These are phyloP conservation scores for Solea solea DNA, from an alignment of 2,113 vertebrate species.

Conservation along the genomic window DNA sequence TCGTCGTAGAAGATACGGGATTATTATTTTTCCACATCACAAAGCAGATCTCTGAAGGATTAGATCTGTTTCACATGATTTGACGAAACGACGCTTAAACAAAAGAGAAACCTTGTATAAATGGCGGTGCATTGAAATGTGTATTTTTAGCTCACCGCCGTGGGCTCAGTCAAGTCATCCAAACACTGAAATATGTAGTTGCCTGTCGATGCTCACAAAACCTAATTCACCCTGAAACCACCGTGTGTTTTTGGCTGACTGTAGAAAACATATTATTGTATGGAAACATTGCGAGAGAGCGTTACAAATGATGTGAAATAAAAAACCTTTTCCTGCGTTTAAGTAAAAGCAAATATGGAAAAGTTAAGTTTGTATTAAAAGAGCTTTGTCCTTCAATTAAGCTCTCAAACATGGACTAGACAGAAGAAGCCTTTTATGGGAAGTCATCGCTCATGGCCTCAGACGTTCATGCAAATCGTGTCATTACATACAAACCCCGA, in stretches of 20 bases:
- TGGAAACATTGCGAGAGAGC: constrained; percentile 41
- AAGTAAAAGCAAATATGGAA: constrained; percentile 6
- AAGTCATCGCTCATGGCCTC: constrained; percentile 19
- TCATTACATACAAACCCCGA: constrained; percentile 43
- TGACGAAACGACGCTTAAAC: constrained; percentile 4
- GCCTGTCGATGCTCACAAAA: constrained; percentile 43
- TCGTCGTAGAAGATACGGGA: constrained; percentile 38
- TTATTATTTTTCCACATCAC: constrained; percentile 36
- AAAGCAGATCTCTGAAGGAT: constrained; percentile 28
- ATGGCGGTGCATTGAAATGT: constrained; percentile 26
- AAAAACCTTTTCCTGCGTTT: constrained; percentile 14
- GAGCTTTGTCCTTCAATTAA: neutral
- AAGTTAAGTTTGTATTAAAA: neutral
- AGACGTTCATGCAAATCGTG: constrained; percentile 25
- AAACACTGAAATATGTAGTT: constrained; percentile 57
- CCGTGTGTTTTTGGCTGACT: constrained; percentile 33
- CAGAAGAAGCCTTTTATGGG: neutral
- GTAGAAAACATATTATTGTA: constrained; percentile 30
- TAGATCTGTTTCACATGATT: constrained; percentile 29
- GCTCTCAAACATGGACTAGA: neutral
- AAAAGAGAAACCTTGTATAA: constrained; percentile 18
- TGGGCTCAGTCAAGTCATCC: constrained; percentile 55
- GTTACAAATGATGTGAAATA: constrained; percentile 15
- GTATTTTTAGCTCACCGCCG: constrained; percentile 60
- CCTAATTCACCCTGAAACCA: constrained; percentile 63